Evolutionary conservation across 2,888 invertebrate species (phyloP), one percentile per base, ranked within the genome.

Genomic region (Apodemia duryi): DNA sequence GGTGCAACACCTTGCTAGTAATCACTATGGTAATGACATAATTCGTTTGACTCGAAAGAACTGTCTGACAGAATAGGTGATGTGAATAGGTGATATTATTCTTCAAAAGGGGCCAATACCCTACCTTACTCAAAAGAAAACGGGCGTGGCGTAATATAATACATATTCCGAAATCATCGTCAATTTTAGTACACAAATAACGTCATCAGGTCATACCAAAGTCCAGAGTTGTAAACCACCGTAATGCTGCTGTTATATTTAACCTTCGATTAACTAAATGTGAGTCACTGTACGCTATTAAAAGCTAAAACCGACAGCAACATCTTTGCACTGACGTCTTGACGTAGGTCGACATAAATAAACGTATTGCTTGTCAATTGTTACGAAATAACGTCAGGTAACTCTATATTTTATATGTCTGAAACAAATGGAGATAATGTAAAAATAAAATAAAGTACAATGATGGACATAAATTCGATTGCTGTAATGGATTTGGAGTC

Each of bases 211-310:
- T 65, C 63, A 65, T 66, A 69, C 51, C 54, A 65, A 60, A 57
- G 64, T 54, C 62, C 63, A 51, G 57, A 51, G 67, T 63, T 70
- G 75, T 75, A 77, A 75, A 74, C 71, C 72, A 51, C 73, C 74
- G 78, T 75, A 81, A 81, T 77, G 73, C 74, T 71, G 71, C 68
- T 69, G 79, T 77, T 83, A 83, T 79, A 83, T 84, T 82, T 84
- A 88, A 84, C 81, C 83, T 84, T 88, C 87, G 85, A 88, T 90
- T 86, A 85, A 82, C 83, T 80, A 80, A 88, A 88, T 84, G 85
- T 89, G 90, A 91, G 80, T 90, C 90, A 89, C 76, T 73, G 74
- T 71, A 77, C 65, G 77, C 83, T 89, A 89, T 84, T 85, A 82
- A 75, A 83, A 87, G 83, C 79, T 63, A 66, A 70, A 66, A 71